phyloP scores from a whole-genome alignment of 2,888 invertebrate species.

The Icerya purchasi region DNA sequence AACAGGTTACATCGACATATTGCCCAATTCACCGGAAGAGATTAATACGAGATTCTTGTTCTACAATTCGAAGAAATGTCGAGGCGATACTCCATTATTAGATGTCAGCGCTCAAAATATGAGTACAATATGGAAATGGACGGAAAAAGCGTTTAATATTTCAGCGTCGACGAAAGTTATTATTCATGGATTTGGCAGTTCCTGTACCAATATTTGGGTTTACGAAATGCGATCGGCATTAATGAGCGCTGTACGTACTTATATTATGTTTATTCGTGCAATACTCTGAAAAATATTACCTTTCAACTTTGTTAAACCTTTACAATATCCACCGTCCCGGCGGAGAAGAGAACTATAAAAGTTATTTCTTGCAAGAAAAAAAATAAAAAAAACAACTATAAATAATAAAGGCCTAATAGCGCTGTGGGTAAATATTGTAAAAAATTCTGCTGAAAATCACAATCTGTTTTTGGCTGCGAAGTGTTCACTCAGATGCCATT shows the following conservation, averaged over 20 bases:
- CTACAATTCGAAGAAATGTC: constrained; percentile 31
- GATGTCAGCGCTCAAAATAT: constrained; percentile 51
- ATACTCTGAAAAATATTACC: too few species aligned
- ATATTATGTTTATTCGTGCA: too few species aligned
- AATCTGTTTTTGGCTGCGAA: too few species aligned
- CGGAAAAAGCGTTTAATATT: constrained; percentile 41
- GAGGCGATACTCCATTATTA: constrained; percentile 34
- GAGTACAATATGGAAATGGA: constrained; percentile 43
- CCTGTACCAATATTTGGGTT: constrained; percentile 80
- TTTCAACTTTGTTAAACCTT: too few species aligned
- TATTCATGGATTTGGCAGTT: constrained; percentile 82
- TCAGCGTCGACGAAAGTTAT: constrained; percentile 43
- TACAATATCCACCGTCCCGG: too few species aligned
- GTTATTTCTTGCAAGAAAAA: too few species aligned
- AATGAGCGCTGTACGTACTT: constrained; percentile 53
- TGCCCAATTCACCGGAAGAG: constrained; percentile 66
- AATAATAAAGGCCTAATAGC: too few species aligned
- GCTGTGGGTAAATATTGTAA: too few species aligned
- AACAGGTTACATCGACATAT: constrained; percentile 67
- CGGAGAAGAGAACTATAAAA: too few species aligned
- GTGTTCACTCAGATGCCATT: too few species aligned
- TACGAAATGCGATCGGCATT: constrained; percentile 79
- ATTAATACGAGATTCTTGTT: constrained; percentile 24
- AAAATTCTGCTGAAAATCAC: too few species aligned
- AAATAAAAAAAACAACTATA: too few species aligned